A percentile compares a stretch with the other conserved stretches of the same genome.
These are phyloP conservation scores for Theonella swinhoei DNA, from an alignment of 37 sponge, comb jelly and placozoan genomes.

Conservation along the genomic window DNA sequence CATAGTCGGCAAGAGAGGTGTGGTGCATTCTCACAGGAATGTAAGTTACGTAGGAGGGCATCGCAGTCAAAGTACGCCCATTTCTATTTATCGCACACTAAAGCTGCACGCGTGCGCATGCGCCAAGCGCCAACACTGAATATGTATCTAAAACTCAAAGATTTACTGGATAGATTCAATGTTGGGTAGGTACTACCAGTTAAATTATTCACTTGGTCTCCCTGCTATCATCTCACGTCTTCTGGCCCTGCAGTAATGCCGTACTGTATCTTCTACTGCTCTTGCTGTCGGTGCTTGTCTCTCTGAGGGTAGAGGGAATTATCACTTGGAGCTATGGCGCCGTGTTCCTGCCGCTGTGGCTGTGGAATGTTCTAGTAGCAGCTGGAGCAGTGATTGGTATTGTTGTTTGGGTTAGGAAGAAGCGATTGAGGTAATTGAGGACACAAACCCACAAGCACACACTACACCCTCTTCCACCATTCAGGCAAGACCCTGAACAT, in stretches of 20 bases:
- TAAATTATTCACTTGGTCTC: no score
- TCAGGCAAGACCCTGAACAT: slow-evolving; percentile 57
- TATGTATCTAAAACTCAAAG: background rate
- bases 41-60: no score
- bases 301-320: slow-evolving; percentile 58
- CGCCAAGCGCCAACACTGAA: no score
- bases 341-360: slow-evolving; percentile 78
- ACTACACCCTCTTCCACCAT: background rate
- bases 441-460: background rate
- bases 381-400: slow-evolving; percentile 41
- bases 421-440: slow-evolving; percentile 39
- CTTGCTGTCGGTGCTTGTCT: slow-evolving; percentile 60
- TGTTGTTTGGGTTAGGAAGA: slow-evolving; percentile 51
- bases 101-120: no score
- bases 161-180: background rate
- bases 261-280: slow-evolving; percentile 62
- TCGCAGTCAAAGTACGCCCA: no score
- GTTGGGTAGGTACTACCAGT: background rate
- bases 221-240: no score
- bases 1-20: no score
- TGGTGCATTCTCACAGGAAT: no score
- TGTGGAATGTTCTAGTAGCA: slow-evolving; percentile 60
- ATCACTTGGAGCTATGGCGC: slow-evolving; percentile 56
- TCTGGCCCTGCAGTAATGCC: slow-evolving; percentile 54
- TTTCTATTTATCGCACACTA: no score